Conservation (phyloP, 1,140 invertebrate genomes). For the Drosophila nasuta region DNA sequence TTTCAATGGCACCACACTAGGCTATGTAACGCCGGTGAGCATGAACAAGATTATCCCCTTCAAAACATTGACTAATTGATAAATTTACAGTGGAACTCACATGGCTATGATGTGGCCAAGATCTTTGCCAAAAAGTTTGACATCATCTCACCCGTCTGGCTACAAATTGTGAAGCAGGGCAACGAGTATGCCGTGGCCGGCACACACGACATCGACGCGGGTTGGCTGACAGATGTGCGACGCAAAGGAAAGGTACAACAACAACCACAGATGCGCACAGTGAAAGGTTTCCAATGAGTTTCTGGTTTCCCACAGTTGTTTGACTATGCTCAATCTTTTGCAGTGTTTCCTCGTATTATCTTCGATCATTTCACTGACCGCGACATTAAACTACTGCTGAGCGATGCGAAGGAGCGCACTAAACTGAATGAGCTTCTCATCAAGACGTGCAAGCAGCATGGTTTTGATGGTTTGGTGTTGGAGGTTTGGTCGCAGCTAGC, state of each 20-base stretch:
- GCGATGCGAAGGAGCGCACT: slow-evolving; percentile 86
- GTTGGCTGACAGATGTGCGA: slow-evolving; percentile 92
- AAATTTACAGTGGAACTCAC: slow-evolving; percentile 94
- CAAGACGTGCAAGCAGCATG: slow-evolving; percentile 87
- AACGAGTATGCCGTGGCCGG: slow-evolving; percentile 89
- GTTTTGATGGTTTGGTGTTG: slow-evolving; percentile 94
- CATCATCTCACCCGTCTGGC: slow-evolving; percentile 97
- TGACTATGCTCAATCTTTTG: background rate
- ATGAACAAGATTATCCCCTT: no score
- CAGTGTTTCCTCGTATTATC: slow-evolving; percentile 93
- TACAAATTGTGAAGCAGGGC: slow-evolving; percentile 89
- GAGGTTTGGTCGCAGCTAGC: slow-evolving; percentile 95
- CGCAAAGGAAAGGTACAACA: slow-evolving; percentile 86
- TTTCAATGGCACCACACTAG: slow-evolving; percentile 91
- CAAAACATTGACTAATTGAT: background rate
- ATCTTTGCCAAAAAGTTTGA: slow-evolving; percentile 95
- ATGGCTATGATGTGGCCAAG: slow-evolving; percentile 97
- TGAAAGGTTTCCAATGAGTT: slow-evolving; percentile 46
- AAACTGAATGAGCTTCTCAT: slow-evolving; percentile 87
- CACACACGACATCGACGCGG: slow-evolving; percentile 92
- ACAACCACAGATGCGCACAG: slow-evolving; percentile 84
- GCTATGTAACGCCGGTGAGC: slow-evolving; percentile 95
- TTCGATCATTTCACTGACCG: slow-evolving; percentile 93
- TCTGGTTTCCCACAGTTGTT: background rate
- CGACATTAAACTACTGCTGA: slow-evolving; percentile 89